phyloP scores from a whole-genome alignment of 2,888 invertebrate species.

The Pseudoips prasinana region DNA sequence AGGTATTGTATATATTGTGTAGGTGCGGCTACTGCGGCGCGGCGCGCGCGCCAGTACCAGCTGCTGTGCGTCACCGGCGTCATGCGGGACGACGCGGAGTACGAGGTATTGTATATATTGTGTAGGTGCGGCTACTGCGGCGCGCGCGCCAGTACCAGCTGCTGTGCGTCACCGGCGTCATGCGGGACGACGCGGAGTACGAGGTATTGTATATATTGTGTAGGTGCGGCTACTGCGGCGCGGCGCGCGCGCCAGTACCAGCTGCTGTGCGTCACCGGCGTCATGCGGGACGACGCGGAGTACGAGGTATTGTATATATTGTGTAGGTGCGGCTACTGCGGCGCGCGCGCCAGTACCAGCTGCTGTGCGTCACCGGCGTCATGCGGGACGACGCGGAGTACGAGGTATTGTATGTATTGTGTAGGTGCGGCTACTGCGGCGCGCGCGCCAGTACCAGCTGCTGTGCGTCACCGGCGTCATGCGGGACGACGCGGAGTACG shows the following conservation, averaged over 20 bases:
- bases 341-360: too few relatives aligned
- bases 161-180: not conserved
- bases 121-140: not conserved
- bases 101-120: not conserved
- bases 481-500: too few relatives aligned
- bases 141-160: slow-evolving; percentile 1
- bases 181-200: not conserved
- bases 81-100: not conserved
- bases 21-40: slow-evolving; percentile 76
- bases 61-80: not conserved
- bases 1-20: slow-evolving; percentile 59
- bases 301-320: too few relatives aligned
- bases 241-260: slow-evolving; percentile 76
- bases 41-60: not conserved
- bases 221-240: slow-evolving; percentile 13
- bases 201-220: not conserved
- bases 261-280: not conserved
- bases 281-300: too few relatives aligned
- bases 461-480: too few relatives aligned
- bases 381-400: too few relatives aligned
- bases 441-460: too few relatives aligned
- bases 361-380: too few relatives aligned
- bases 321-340: too few relatives aligned
- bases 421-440: too few relatives aligned
- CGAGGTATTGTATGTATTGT: too few relatives aligned